These are phyloP conservation scores for Silurus meridionalis DNA, from an alignment of 2,113 vertebrate species.

Conservation along the genomic window DNA sequence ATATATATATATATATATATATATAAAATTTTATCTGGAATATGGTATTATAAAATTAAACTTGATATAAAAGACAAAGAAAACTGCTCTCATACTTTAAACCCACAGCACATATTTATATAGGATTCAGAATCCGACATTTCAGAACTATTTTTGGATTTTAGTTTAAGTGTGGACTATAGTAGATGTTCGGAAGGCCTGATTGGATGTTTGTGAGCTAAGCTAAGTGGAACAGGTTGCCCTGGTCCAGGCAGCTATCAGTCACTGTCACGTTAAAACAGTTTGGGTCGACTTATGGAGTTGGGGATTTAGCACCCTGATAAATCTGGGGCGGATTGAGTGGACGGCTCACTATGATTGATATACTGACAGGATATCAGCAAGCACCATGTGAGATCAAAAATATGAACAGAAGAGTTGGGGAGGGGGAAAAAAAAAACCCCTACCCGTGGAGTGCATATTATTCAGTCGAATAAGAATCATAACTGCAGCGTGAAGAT, in stretches of 20 bases:
- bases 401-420: constrained; percentile 57
- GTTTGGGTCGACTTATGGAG: constrained; percentile 94
- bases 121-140: not conserved
- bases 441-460: constrained; percentile 71
- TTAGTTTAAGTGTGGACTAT: not conserved
- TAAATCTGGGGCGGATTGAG: constrained; percentile 99
- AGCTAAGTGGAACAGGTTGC: constrained; percentile 89
- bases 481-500: constrained; percentile 87
- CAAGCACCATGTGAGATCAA: constrained; percentile 55
- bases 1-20: too few relatives aligned
- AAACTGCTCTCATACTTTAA: not conserved
- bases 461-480: constrained; percentile 97
- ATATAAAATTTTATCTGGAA: too few relatives aligned
- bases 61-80: not conserved
- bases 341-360: constrained; percentile 99
- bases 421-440: constrained; percentile 50
- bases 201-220: constrained; percentile 55
- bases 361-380: constrained; percentile 97
- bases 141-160: not conserved
- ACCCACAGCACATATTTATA: not conserved
- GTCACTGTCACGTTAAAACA: constrained; percentile 94
- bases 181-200: constrained; percentile 30
- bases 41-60: not conserved
- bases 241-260: constrained; percentile 83
- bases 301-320: constrained; percentile 86